Percentiles rank a stretch among this genome's conserved stretches.
phyloP scores from a whole-genome alignment of 2,888 invertebrate species.

The Scaptomyza reducta region DNA sequence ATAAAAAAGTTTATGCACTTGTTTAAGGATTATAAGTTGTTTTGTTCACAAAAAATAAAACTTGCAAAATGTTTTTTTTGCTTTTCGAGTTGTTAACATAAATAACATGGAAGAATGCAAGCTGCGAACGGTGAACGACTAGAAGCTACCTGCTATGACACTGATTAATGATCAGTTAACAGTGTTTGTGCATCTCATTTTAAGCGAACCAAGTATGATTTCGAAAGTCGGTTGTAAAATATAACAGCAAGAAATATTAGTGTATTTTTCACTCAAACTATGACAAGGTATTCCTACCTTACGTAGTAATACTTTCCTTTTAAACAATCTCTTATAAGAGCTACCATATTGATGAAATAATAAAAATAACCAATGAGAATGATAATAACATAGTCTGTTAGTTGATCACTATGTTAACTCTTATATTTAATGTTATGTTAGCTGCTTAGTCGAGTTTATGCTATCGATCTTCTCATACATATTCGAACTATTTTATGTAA shows the following conservation, averaged over 20 bases:
- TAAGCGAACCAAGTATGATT: not conserved
- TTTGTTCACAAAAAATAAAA: conserved; percentile 16
- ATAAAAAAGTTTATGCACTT: conserved; percentile 41
- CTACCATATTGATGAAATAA: too few relatives aligned
- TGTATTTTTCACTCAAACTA: not conserved
- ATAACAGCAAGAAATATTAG: not conserved
- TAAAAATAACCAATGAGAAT: too few relatives aligned
- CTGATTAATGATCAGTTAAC: not conserved
- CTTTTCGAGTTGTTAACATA: conserved; percentile 33
- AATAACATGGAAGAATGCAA: conserved; percentile 29
- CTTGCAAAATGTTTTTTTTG: conserved; percentile 14
- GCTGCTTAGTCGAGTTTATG: not conserved
- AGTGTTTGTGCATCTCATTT: not conserved
- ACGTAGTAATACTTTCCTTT: too few relatives aligned
- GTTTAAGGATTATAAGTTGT: conserved; percentile 39
- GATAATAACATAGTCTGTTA: too few relatives aligned
- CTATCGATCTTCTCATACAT: not conserved
- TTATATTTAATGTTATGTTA: not conserved
- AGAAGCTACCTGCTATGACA: conserved; percentile 1
- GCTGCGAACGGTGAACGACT: conserved; percentile 14
- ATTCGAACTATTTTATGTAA: too few relatives aligned
- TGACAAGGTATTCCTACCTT: not conserved
- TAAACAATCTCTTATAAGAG: not conserved
- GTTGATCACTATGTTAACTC: too few relatives aligned
- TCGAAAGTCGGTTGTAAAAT: not conserved